Evolutionary conservation across 2,888 invertebrate genomes (phyloP).

Genomic region (Meiosimyza platycephala): DNA sequence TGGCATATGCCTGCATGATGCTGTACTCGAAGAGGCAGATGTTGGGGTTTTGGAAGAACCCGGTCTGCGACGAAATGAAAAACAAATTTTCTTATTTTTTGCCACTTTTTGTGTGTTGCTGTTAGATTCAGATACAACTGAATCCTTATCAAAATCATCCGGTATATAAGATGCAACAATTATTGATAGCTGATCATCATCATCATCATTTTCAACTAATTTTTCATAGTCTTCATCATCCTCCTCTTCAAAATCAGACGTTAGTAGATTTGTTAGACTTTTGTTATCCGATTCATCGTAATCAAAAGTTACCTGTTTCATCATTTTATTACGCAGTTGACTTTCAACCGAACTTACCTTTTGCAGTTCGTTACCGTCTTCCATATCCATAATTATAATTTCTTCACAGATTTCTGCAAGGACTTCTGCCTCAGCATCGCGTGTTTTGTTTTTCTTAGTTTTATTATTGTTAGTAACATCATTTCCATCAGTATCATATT

Average conservation of each 20-base stretch:
- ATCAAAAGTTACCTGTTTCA: conserved; percentile 56
- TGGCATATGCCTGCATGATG: conserved; percentile 33
- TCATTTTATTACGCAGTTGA: conserved; percentile 43
- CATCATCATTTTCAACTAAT: conserved; percentile 45
- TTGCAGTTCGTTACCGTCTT: conserved; percentile 33
- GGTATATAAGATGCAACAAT: conserved; percentile 64
- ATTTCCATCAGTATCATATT: neutral
- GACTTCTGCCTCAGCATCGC: conserved; percentile 37
- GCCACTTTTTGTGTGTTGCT: neutral
- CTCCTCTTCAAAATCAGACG: conserved; percentile 58
- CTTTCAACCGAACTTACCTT: conserved; percentile 33
- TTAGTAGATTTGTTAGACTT: conserved; percentile 56
- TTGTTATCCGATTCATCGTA: conserved; percentile 48
- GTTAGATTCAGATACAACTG: neutral
- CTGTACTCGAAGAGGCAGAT: neutral
- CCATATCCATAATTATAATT: conserved; percentile 55
- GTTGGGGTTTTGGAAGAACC: neutral
- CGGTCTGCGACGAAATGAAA: conserved; percentile 56
- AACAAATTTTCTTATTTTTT: conserved; percentile 45
- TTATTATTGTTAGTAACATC: neutral
- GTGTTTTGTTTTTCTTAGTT: neutral
- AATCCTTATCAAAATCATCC: conserved; percentile 49
- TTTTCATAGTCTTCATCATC: conserved; percentile 34
- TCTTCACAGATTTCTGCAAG: conserved; percentile 64
- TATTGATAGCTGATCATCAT: conserved; percentile 63